phyloP scores from a whole-genome alignment of 2,113 vertebrate species.

The Serilophus lunatus region DNA sequence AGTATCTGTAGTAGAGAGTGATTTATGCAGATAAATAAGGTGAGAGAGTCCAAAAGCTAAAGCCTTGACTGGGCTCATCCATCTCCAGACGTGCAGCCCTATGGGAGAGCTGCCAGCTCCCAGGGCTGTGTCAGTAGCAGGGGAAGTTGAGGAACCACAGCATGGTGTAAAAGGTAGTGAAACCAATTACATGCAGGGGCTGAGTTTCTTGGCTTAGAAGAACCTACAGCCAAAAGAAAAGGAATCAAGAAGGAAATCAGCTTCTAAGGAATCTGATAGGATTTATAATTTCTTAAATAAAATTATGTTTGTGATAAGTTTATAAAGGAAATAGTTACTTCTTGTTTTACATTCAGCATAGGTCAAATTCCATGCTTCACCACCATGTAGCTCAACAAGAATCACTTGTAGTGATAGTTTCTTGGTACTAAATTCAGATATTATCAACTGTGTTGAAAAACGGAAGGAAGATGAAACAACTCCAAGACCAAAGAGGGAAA shows the following conservation, averaged over 20 bases:
- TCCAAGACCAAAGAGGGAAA: not conserved
- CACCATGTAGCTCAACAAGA: not conserved
- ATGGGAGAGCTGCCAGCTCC: rapidly evolving
- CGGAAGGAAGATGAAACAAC: not conserved
- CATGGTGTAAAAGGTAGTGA: not conserved
- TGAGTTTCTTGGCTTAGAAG: not conserved
- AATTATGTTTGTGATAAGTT: not conserved
- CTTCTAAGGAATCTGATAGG: not conserved
- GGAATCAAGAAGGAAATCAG: not conserved
- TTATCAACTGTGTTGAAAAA: not conserved
- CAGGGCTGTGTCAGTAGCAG: not conserved
- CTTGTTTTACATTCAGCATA: not conserved
- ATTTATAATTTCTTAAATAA: not conserved
- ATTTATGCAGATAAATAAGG: not conserved
- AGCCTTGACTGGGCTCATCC: not conserved
- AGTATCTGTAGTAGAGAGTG: not conserved
- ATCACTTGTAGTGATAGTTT: not conserved
- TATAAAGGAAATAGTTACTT: not conserved
- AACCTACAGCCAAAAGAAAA: not conserved
- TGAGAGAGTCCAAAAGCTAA: not conserved
- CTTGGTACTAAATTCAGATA: not conserved
- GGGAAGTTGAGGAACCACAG: not conserved
- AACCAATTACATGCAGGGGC: not conserved
- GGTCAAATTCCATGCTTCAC: not conserved
- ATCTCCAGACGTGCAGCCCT: not conserved